Conservation (phyloP, 2,888 invertebrate species). For the Imbricaverruca yamaguchii region DNA sequence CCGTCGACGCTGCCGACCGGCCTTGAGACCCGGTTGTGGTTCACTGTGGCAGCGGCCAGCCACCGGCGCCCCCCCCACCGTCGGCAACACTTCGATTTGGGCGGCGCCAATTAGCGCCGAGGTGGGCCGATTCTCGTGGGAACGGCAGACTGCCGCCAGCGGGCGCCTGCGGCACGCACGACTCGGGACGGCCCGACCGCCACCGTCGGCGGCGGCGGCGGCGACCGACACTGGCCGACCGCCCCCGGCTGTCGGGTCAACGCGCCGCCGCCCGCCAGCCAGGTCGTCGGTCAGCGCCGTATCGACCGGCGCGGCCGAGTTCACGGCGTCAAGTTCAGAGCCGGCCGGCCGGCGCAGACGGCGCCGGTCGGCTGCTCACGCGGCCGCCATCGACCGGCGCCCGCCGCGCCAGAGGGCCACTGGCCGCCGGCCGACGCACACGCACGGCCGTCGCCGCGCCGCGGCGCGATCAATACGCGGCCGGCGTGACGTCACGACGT, state of each 20-base stretch:
- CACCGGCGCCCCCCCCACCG: not conserved
- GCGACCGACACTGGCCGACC: too few species aligned
- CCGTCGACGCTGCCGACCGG: not conserved
- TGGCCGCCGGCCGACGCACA: not conserved
- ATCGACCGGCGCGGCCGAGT: slow-evolving; percentile 8
- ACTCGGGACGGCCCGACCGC: too few species aligned
- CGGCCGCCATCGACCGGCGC: not conserved
- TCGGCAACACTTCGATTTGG: not conserved
- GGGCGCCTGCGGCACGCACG: too few species aligned
- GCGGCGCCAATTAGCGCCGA: not conserved
- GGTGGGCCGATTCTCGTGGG: too few species aligned
- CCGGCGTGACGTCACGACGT: not conserved
- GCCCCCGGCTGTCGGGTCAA: too few species aligned
- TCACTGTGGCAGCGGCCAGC: too few species aligned
- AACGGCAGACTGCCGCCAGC: too few species aligned
- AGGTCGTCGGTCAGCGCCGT: not conserved
- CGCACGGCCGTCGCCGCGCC: not conserved
- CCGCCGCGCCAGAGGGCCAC: not conserved
- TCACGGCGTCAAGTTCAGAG: slow-evolving; percentile 13
- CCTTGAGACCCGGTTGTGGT: not conserved
- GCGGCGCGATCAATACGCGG: not conserved
- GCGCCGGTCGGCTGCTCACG: not conserved
- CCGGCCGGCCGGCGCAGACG: not conserved
- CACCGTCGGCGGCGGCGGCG: not conserved
- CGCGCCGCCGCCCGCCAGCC: not conserved